Evolutionary conservation across 2,888 invertebrate genomes (phyloP).

Genomic region (Pyrrhosoma nymphula): DNA sequence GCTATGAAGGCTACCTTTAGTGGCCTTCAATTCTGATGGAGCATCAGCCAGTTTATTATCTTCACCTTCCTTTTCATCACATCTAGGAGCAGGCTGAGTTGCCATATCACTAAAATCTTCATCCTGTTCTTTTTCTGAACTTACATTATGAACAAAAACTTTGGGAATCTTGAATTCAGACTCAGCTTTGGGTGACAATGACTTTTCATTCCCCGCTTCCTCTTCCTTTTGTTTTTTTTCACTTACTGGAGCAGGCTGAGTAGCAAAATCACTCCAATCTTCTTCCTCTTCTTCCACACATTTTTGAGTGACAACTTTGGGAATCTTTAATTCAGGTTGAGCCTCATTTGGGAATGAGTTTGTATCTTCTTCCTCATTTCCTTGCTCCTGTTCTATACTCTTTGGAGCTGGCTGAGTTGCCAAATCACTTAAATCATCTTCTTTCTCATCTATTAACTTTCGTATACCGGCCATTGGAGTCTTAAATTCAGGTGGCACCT

Average conservation of each 20-base stretch:
- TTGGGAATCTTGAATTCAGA: conserved; percentile 11
- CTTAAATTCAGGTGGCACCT: background rate
- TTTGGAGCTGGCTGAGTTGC: conserved; percentile 2
- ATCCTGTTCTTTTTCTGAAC: background rate
- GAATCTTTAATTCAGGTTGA: background rate
- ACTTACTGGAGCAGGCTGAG: background rate
- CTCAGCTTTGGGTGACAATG: background rate
- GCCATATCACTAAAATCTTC: conserved; percentile 1
- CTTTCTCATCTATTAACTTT: background rate
- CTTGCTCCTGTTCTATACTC: background rate
- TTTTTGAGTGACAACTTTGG: too few relatives aligned
- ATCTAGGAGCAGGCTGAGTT: conserved; percentile 7
- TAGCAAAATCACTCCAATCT: background rate
- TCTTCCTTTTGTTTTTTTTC: background rate
- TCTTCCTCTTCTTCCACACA: background rate
- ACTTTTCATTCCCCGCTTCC: background rate
- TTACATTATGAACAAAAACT: background rate
- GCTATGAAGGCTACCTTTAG: background rate
- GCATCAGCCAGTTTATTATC: background rate
- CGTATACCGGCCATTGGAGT: background rate
- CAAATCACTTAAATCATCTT: background rate
- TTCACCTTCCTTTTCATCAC: background rate
- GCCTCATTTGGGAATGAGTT: conserved; percentile 16
- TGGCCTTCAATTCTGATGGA: background rate
- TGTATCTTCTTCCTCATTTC: background rate